Conservation (phyloP, 2,888 invertebrate species). For the Parnassius apollo region DNA sequence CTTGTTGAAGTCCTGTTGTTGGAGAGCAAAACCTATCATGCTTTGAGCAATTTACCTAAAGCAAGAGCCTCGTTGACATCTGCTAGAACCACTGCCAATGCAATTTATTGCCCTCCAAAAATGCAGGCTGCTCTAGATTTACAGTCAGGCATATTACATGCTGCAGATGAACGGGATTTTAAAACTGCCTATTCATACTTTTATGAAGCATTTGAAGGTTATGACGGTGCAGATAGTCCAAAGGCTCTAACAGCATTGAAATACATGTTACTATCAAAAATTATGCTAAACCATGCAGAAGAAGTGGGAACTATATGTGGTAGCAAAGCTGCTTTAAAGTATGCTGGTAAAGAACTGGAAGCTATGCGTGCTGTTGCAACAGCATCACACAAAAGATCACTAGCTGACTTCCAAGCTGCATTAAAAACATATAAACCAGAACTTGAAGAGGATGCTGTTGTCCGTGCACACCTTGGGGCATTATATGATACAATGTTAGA, state of each 20-base stretch:
- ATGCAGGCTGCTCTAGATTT: conserved; percentile 98
- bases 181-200: conserved; percentile 99
- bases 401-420: conserved; percentile 97
- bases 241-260: conserved; percentile 98
- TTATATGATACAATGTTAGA: conserved; percentile 99
- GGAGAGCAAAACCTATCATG: conserved; percentile 99
- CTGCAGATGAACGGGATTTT: conserved; percentile 99
- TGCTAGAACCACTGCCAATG: conserved; percentile 99
- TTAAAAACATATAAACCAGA: conserved; percentile 93
- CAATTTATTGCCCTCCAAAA: conserved; percentile 99
- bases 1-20: conserved; percentile 98
- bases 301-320: conserved; percentile 97
- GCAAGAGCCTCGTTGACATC: conserved; percentile 98
- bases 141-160: conserved; percentile 98
- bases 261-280: conserved; percentile 99
- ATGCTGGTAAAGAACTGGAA: conserved; percentile 96
- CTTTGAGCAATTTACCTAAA: conserved; percentile 97
- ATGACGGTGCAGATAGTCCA: conserved; percentile 95
- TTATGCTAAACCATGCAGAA: conserved; percentile 98
- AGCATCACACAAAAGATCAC: conserved; percentile 97
- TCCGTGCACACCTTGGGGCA: conserved; percentile 97
- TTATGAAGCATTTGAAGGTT: conserved; percentile 99
- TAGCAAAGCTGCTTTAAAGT: conserved; percentile 97
- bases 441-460: conserved; percentile 97
- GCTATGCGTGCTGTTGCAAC: conserved; percentile 99